Evolutionary conservation across 2,797 vertebrate species (phyloP).

Genomic region (Jordanella pulchra): DNA sequence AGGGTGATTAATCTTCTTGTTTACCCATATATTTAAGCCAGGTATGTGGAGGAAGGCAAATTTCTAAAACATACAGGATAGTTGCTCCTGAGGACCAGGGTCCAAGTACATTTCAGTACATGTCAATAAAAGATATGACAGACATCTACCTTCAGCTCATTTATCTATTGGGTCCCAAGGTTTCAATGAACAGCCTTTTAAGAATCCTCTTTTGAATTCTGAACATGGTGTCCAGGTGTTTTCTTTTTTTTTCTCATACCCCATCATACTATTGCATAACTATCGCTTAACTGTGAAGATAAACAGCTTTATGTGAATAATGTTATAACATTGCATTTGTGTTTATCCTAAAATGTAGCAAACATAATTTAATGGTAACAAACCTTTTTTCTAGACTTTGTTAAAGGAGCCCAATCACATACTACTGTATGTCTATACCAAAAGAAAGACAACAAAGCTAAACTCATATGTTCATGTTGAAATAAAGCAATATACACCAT

Average conservation of each 20-base stretch:
- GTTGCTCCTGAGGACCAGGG: too few relatives aligned
- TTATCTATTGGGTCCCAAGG: not conserved
- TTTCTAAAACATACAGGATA: too few relatives aligned
- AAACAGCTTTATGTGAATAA: not conserved
- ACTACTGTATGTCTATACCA: too few relatives aligned
- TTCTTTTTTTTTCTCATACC: not conserved
- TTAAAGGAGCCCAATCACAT: not conserved
- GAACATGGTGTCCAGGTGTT: not conserved
- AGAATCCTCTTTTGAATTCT: not conserved
- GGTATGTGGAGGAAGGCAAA: too few relatives aligned
- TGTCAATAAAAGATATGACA: too few relatives aligned
- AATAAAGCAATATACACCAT: too few relatives aligned
- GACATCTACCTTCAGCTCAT: not conserved
- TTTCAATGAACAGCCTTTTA: not conserved
- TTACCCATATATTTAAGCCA: too few relatives aligned
- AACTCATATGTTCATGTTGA: too few relatives aligned
- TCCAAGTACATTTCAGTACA: not conserved
- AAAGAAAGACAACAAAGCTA: too few relatives aligned
- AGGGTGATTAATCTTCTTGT: too few relatives aligned
- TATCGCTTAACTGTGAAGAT: not conserved
- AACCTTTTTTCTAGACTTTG: too few relatives aligned
- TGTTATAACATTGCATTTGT: not conserved
- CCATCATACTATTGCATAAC: not conserved
- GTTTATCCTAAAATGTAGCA: not conserved
- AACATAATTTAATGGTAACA: not conserved